These are phyloP conservation scores for Herpetotheres cachinnans DNA, from an alignment of 2,113 vertebrate species.

Conservation along the genomic window DNA sequence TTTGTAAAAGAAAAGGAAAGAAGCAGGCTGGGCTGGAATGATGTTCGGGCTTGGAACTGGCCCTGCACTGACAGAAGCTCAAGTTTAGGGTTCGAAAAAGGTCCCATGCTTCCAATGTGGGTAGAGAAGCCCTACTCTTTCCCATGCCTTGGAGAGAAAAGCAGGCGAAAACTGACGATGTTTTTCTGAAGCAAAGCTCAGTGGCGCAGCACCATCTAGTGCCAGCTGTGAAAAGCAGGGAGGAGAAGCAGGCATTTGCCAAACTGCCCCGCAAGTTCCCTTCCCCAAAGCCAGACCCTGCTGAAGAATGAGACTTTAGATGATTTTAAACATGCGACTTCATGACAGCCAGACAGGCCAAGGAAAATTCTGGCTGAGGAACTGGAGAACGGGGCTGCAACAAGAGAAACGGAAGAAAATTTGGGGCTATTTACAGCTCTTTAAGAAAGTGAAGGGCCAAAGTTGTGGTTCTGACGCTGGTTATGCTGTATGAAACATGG, in stretches of 20 bases:
- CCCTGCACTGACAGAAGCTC: background rate
- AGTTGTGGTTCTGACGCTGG: background rate
- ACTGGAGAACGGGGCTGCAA: background rate
- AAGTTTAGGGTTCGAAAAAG: background rate
- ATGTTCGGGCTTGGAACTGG: background rate
- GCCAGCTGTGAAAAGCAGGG: background rate
- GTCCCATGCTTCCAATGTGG: rapidly evolving
- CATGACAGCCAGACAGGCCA: background rate
- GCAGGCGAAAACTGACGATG: rapidly evolving
- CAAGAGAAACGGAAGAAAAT: background rate
- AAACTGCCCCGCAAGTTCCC: rapidly evolving
- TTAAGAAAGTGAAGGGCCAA: background rate
- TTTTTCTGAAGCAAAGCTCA: background rate
- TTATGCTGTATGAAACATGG: background rate
- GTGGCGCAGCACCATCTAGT: conserved; percentile 52
- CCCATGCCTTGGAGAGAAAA: rapidly evolving
- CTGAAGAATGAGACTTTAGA: background rate
- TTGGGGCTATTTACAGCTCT: background rate
- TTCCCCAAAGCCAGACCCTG: background rate
- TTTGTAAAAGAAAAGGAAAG: background rate
- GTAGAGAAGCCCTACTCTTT: background rate
- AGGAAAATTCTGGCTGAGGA: background rate
- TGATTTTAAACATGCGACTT: rapidly evolving
- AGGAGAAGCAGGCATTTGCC: rapidly evolving
- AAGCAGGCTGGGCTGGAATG: background rate